Evolutionary conservation across 2,113 vertebrate genomes (phyloP).

Genomic region (Passer domesticus): DNA sequence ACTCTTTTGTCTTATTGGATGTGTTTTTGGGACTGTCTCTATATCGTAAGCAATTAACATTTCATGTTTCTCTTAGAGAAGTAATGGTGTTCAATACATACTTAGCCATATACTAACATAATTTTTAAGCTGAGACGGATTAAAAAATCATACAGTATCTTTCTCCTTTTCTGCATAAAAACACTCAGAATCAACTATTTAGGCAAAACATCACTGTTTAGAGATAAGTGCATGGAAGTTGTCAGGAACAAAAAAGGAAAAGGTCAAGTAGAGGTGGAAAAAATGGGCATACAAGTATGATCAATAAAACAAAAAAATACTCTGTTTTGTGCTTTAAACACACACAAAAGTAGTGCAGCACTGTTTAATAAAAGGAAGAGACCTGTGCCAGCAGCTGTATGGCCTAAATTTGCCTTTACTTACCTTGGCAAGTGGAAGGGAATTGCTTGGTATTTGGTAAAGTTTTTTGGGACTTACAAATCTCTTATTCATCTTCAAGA

Average conservation of each 20-base stretch:
- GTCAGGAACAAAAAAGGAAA: not conserved
- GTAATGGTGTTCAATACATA: not conserved
- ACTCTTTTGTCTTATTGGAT: not conserved
- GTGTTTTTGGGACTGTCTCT: not conserved
- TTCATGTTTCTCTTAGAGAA: not conserved
- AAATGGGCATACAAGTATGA: not conserved
- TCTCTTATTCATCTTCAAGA: constrained; percentile 4
- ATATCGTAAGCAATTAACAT: not conserved
- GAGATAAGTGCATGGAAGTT: not conserved
- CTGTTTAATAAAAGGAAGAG: not conserved
- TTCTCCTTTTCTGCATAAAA: not conserved
- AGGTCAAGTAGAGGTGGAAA: not conserved
- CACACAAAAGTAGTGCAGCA: not conserved
- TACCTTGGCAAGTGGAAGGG: not conserved
- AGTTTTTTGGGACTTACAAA: not conserved
- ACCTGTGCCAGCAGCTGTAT: not conserved
- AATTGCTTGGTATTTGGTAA: not conserved
- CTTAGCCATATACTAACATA: not conserved
- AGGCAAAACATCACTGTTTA: not conserved
- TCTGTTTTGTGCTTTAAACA: not conserved
- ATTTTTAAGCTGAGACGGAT: not conserved
- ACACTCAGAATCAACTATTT: not conserved
- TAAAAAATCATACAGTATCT: not conserved
- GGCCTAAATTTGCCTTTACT: not conserved
- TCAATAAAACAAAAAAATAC: not conserved